Conservation (phyloP, 2,113 vertebrate species). For the Cynocephalus volans region DNA sequence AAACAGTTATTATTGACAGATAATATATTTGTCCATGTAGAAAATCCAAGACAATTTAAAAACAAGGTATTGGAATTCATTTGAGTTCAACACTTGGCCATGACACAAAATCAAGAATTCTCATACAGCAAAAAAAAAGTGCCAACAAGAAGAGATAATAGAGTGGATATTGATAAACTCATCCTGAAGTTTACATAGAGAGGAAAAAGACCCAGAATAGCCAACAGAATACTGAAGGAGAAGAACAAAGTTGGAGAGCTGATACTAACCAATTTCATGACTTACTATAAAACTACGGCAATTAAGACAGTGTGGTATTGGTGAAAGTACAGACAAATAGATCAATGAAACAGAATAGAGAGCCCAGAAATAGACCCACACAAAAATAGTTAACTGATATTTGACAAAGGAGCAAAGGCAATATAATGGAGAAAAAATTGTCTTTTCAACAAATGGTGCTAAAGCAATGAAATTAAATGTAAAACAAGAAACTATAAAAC, state of each 20-base stretch:
- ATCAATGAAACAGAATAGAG: background rate
- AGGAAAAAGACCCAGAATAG: background rate
- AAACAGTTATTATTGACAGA: background rate
- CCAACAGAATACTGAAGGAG: background rate
- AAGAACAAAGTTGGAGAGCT: background rate
- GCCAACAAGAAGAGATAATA: background rate
- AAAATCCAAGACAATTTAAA: conserved; percentile 41
- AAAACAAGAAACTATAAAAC: conserved; percentile 33
- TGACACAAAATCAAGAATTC: background rate
- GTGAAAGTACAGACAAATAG: background rate
- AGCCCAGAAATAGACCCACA: background rate
- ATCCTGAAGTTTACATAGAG: background rate
- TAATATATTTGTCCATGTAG: background rate
- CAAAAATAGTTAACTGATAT: background rate
- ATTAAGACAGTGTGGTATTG: background rate
- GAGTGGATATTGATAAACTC: background rate
- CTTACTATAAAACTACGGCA: background rate
- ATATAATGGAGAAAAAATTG: background rate
- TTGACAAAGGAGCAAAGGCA: background rate
- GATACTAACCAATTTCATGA: background rate
- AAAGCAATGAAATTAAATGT: background rate
- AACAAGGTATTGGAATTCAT: background rate
- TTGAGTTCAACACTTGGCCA: background rate
- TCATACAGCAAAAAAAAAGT: background rate
- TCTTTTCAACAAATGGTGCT: background rate